Conservation (phyloP, 2,797 vertebrate species). For the Takifugu rubripes region DNA sequence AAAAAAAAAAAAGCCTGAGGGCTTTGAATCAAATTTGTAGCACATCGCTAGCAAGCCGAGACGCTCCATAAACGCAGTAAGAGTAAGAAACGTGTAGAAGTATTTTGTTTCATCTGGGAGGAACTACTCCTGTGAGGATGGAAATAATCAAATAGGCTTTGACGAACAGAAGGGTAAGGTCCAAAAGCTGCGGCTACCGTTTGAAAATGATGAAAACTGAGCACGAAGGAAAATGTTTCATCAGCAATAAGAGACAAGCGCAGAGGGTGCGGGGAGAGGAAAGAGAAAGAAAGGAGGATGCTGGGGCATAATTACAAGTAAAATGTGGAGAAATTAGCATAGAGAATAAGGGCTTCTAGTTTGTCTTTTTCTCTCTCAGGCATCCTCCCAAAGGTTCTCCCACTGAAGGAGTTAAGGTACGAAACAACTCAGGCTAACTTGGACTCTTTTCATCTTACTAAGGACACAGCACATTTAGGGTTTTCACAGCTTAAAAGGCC, state of each 20-base stretch:
- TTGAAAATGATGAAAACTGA: conserved; percentile 56
- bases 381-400: conserved; percentile 67
- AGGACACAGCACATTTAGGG: conserved; percentile 69
- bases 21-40: conserved; percentile 56
- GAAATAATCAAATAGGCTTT: conserved; percentile 58
- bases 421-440: conserved; percentile 61
- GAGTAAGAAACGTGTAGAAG: conserved; percentile 25
- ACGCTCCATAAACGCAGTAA: background rate
- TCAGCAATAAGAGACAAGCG: conserved; percentile 55
- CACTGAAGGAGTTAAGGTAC: conserved; percentile 65
- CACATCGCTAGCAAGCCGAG: conserved; percentile 43
- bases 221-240: conserved; percentile 59
- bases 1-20: conserved; percentile 34
- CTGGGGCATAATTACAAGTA: conserved; percentile 70
- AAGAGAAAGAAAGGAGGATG: conserved; percentile 51
- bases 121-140: conserved; percentile 42
- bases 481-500: conserved; percentile 67
- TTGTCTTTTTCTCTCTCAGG: conserved; percentile 61
- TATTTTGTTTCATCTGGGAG: conserved; percentile 44
- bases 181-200: conserved; percentile 40
- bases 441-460: conserved; percentile 67
- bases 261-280: conserved; percentile 59
- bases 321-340: conserved; percentile 68
- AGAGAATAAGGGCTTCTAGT: conserved; percentile 65
- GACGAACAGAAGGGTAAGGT: conserved; percentile 40